A percentile compares a stretch with the other conserved stretches of the same genome.
Conservation (phyloP, 2,888 invertebrate genomes). For the Plutella xylostella region DNA sequence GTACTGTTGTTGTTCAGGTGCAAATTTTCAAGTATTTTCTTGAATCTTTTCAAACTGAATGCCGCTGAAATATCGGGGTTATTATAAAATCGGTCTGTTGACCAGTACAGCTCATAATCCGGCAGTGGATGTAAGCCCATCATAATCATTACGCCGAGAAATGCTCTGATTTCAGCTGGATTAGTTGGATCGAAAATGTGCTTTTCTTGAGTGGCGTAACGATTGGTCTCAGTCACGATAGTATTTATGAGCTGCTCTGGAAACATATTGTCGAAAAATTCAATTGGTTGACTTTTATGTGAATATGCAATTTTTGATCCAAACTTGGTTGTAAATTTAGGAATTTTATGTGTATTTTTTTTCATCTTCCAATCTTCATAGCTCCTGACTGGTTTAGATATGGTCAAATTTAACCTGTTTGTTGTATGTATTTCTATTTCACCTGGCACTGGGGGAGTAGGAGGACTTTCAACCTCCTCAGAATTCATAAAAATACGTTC, state of each 20-base stretch:
- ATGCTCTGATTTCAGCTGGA: slow-evolving; percentile 19
- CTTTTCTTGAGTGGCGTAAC: slow-evolving; percentile 22
- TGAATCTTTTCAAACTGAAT: slow-evolving; percentile 23
- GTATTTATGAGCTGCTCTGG: slow-evolving; percentile 20
- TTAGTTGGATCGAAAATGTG: slow-evolving; percentile 18
- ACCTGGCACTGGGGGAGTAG: too few species aligned
- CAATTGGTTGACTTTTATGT: slow-evolving; percentile 4
- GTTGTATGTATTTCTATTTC: too few species aligned
- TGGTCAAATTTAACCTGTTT: too few species aligned
- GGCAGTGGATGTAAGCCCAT: slow-evolving; percentile 27
- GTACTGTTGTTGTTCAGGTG: slow-evolving; percentile 21
- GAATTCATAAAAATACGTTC: too few species aligned
- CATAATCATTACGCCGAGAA: slow-evolving; percentile 25
- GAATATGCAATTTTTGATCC: slow-evolving; percentile 6
- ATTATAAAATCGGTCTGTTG: slow-evolving; percentile 23
- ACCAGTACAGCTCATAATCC: slow-evolving; percentile 24
- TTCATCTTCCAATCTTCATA: slow-evolving; percentile 6
- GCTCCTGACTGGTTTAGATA: too few species aligned
- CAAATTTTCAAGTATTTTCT: slow-evolving; percentile 24
- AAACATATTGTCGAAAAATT: slow-evolving; percentile 22
- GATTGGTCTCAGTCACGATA: slow-evolving; percentile 23
- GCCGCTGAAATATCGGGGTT: slow-evolving; percentile 22
- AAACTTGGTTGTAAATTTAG: slow-evolving; percentile 4
- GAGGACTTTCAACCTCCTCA: too few species aligned
- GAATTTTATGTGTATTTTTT: slow-evolving; percentile 6